Conservation (phyloP, 1,140 invertebrate species). For the Pseudomyrmex pallidus region DNA sequence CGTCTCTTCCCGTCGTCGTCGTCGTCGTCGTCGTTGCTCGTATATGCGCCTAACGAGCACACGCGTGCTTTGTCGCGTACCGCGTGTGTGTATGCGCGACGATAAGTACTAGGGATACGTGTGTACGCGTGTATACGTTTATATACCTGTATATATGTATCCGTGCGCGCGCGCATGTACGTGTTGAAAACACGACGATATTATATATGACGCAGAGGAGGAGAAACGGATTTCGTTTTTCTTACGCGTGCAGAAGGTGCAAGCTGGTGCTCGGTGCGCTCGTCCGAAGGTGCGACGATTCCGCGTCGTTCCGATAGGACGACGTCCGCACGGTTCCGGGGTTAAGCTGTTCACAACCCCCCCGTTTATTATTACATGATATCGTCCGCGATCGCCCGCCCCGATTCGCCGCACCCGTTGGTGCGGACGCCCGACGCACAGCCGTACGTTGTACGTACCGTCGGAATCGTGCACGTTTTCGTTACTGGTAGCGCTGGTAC, state of each 20-base stretch:
- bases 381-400: constrained; percentile 10
- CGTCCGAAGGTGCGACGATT: too few relatives aligned
- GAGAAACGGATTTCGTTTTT: not conserved
- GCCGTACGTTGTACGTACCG: not conserved
- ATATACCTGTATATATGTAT: too few relatives aligned
- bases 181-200: constrained; percentile 15
- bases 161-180: not conserved
- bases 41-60: not conserved
- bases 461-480: constrained; percentile 66
- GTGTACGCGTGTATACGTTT: not conserved
- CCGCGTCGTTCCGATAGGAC: not conserved
- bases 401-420: constrained; percentile 45
- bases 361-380: constrained; percentile 43
- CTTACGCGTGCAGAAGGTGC: constrained; percentile 28
- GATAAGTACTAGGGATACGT: not conserved
- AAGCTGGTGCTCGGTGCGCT: not conserved
- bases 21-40: not conserved
- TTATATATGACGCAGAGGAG: not conserved
- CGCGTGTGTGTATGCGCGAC: not conserved
- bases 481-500: constrained; percentile 46
- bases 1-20: constrained; percentile 16
- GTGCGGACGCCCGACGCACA: constrained; percentile 37
- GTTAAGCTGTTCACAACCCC: not conserved
- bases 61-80: constrained; percentile 18
- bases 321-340: not conserved